These are phyloP conservation scores for Hirtodrosophila histrioides DNA, from an alignment of 2,888 invertebrate species.

Conservation along the genomic window DNA sequence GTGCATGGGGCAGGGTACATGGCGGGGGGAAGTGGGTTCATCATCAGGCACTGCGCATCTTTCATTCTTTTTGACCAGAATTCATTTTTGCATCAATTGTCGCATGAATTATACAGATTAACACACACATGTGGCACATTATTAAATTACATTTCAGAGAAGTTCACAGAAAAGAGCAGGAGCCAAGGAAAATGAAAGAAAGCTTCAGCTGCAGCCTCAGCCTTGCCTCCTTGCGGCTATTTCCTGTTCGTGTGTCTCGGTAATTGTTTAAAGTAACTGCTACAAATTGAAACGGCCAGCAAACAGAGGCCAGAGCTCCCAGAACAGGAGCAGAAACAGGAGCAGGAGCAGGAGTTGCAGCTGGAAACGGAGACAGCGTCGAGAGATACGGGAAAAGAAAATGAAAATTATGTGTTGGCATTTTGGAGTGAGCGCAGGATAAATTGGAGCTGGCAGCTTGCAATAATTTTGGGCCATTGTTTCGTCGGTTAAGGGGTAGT, in stretches of 20 bases:
- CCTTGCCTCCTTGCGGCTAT: slow-evolving; percentile 8
- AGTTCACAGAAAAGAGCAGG: slow-evolving; percentile 5
- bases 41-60: slow-evolving; percentile 38
- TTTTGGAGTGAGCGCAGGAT: slow-evolving; percentile 10
- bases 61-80: slow-evolving; percentile 57
- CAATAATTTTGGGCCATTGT: slow-evolving; percentile 39
- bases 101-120: slow-evolving; percentile 78
- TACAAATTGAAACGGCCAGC: slow-evolving; percentile 33
- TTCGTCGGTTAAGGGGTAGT: not conserved
- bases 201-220: slow-evolving; percentile 8
- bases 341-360: too few species aligned
- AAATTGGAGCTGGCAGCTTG: slow-evolving; percentile 20
- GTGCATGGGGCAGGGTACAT: not conserved
- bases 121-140: slow-evolving; percentile 36
- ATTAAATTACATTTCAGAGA: slow-evolving; percentile 53
- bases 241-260: slow-evolving; percentile 57
- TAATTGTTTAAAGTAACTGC: slow-evolving; percentile 71
- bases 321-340: too few species aligned
- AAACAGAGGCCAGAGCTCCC: too few species aligned
- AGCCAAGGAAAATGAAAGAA: slow-evolving; percentile 1
- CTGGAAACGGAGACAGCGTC: not conserved
- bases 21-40: not conserved
- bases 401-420: slow-evolving; percentile 34
- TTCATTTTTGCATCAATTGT: slow-evolving; percentile 73
- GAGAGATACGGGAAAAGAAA: slow-evolving; percentile 4